A percentile compares a stretch with the other conserved stretches of the same genome.
These are phyloP conservation scores for Heteromurus nitidus DNA, from an alignment of 2,888 invertebrate genomes.

Conservation along the genomic window DNA sequence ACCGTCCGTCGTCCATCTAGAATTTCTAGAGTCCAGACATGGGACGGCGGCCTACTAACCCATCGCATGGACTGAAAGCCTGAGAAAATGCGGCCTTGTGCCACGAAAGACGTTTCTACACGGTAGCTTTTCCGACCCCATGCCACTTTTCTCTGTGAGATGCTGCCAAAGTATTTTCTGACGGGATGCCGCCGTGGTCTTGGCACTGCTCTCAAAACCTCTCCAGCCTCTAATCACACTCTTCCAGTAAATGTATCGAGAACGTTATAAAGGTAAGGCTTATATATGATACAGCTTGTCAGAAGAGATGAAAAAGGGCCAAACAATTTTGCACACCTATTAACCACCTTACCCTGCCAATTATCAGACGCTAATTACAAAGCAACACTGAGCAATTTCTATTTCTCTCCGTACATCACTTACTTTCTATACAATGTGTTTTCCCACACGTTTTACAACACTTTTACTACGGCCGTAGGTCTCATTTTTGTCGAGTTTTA, in stretches of 20 bases:
- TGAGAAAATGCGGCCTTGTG: slow-evolving; percentile 55
- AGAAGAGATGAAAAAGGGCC: slow-evolving; percentile 45
- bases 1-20: not conserved
- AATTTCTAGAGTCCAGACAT: slow-evolving; percentile 13
- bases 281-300: slow-evolving; percentile 25
- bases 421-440: slow-evolving; percentile 60
- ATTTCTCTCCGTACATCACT: slow-evolving; percentile 29
- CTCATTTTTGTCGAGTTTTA: not conserved
- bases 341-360: slow-evolving; percentile 41
- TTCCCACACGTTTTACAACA: slow-evolving; percentile 43
- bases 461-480: not conserved
- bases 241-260: slow-evolving; percentile 6
- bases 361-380: slow-evolving; percentile 50
- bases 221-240: slow-evolving; percentile 11
- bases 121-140: slow-evolving; percentile 19
- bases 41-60: slow-evolving; percentile 23
- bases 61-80: slow-evolving; percentile 8
- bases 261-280: too few species aligned
- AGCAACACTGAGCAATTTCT: slow-evolving; percentile 12
- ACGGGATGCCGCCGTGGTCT: slow-evolving; percentile 46
- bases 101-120: slow-evolving; percentile 42
- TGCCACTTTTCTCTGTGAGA: slow-evolving; percentile 52
- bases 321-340: slow-evolving; percentile 53
- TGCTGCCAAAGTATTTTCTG: slow-evolving; percentile 48
- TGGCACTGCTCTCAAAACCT: slow-evolving; percentile 20